phyloP scores from a whole-genome alignment of 2,113 vertebrate genomes.

The Typhlomys cinereus region DNA sequence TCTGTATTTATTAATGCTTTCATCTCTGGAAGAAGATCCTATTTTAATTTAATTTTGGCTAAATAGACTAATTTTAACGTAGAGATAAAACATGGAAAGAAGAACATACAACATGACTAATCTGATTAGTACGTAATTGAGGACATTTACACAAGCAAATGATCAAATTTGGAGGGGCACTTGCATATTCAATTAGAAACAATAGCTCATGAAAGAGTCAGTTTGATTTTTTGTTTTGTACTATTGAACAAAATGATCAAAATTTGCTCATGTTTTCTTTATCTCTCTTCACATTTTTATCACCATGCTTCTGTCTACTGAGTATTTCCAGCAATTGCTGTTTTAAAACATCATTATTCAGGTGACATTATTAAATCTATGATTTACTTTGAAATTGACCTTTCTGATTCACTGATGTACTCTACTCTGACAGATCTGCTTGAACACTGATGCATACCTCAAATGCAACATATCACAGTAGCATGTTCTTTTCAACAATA shows the following conservation, averaged over 20 bases:
- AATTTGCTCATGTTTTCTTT: not conserved
- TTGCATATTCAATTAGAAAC: not conserved
- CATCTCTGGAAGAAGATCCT: slow-evolving; percentile 33
- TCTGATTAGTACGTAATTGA: slow-evolving; percentile 64
- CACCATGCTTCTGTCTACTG: not conserved
- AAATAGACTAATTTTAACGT: slow-evolving; percentile 60
- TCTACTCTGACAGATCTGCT: not conserved
- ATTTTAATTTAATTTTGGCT: slow-evolving; percentile 80
- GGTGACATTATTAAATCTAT: not conserved
- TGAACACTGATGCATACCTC: not conserved
- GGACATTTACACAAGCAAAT: slow-evolving; percentile 42
- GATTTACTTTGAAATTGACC: not conserved
- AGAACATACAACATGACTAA: slow-evolving; percentile 60
- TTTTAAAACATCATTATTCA: not conserved
- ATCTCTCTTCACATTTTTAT: not conserved
- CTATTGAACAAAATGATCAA: not conserved
- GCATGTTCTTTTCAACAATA: not conserved
- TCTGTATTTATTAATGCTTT: not conserved
- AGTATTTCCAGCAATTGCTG: not conserved
- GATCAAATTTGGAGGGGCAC: not conserved
- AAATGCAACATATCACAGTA: not conserved
- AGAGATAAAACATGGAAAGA: slow-evolving; percentile 65
- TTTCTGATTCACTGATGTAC: not conserved
- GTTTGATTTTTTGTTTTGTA: slow-evolving; percentile 6
- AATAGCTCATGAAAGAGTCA: not conserved